phyloP scores from a whole-genome alignment of 1,140 invertebrate genomes.

The Heliconius congener region DNA sequence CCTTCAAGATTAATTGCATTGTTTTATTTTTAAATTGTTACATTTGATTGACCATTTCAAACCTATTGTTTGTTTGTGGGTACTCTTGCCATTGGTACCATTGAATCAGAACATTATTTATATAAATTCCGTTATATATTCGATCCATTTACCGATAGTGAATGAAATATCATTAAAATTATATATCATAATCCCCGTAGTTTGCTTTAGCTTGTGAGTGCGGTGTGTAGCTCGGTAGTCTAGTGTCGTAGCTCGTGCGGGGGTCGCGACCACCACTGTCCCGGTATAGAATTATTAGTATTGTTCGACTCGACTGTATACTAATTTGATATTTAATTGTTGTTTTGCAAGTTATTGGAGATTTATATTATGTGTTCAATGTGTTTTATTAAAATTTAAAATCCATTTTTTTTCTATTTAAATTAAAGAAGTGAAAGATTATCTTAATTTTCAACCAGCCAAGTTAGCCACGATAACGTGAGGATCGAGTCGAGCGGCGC shows the following conservation, averaged over 20 bases:
- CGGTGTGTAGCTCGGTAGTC: slow-evolving; percentile 19
- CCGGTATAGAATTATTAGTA: slow-evolving; percentile 36
- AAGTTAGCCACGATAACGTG: background rate
- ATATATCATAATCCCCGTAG: slow-evolving; percentile 2
- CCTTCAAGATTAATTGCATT: slow-evolving; percentile 39
- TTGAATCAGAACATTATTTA: background rate
- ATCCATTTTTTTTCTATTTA: background rate
- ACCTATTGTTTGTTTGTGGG: background rate
- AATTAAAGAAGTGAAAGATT: background rate
- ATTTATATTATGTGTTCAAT: too few relatives aligned
- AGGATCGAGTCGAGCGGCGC: slow-evolving; percentile 32
- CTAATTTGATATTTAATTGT: background rate
- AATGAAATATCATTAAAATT: background rate
- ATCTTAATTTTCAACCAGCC: background rate
- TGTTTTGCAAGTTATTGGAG: too few relatives aligned
- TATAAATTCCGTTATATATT: background rate
- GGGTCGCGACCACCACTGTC: slow-evolving; percentile 34
- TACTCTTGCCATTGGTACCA: background rate
- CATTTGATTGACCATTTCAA: background rate
- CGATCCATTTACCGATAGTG: too few relatives aligned
- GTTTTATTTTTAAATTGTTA: background rate
- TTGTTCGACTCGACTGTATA: slow-evolving; percentile 24
- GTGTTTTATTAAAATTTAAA: too few relatives aligned
- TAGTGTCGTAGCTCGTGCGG: slow-evolving; percentile 44
- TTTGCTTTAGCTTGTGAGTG: slow-evolving; percentile 33